Evolutionary conservation across 92 coral and sea anemone species (phyloP).

Genomic region (Porites evermanni): DNA sequence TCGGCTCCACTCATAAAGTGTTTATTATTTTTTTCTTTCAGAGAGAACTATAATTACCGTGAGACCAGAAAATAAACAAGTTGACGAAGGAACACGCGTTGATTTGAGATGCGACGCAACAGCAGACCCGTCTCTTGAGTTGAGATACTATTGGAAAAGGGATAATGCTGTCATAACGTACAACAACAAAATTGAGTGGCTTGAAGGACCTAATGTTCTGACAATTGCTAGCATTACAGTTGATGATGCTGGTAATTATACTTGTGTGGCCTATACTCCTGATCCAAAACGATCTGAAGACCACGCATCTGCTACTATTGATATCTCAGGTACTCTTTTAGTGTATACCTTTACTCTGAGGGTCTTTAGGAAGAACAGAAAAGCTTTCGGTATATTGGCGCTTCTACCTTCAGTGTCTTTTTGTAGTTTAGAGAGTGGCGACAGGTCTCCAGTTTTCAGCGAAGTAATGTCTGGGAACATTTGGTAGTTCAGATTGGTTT

Average conservation of each 20-base stretch:
- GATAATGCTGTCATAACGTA: conserved; percentile 59
- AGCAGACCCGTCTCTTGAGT: conserved; percentile 20
- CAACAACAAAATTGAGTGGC: conserved; percentile 52
- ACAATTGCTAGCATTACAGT: conserved; percentile 47
- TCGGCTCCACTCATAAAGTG: not conserved
- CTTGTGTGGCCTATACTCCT: conserved; percentile 85
- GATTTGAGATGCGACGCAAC: conserved; percentile 76
- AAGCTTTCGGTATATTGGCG: too few relatives aligned
- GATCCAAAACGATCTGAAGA: conserved; percentile 73
- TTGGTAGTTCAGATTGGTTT: too few relatives aligned
- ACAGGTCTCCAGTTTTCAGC: too few relatives aligned
- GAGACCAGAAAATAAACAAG: conserved; percentile 22
- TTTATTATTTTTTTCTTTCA: not conserved
- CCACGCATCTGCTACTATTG: conserved; percentile 60
- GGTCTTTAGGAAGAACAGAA: too few relatives aligned
- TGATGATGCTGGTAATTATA: conserved; percentile 81
- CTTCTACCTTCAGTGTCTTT: too few relatives aligned
- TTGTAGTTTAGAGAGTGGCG: too few relatives aligned
- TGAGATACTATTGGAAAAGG: conserved; percentile 70
- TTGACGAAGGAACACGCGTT: conserved; percentile 31
- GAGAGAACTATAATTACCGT: conserved; percentile 57
- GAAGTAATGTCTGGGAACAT: too few relatives aligned
- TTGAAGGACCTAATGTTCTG: conserved; percentile 41
- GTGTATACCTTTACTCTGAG: too few relatives aligned
- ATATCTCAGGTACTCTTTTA: conserved; percentile 72